These are phyloP conservation scores for Nymphicus hollandicus DNA, from an alignment of 2,113 vertebrate species.

Conservation along the genomic window DNA sequence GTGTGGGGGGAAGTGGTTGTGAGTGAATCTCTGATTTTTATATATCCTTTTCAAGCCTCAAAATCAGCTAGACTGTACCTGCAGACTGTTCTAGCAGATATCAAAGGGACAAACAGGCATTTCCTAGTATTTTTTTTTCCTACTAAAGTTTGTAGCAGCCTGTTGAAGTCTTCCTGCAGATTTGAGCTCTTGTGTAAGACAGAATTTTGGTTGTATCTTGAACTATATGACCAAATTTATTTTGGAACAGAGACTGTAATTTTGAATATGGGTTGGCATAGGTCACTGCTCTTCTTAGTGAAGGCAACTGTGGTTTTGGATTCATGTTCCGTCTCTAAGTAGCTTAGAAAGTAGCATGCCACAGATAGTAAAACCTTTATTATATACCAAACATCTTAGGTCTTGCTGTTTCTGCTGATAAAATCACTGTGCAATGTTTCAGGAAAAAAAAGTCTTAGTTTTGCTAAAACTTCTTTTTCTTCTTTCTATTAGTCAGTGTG, in stretches of 20 bases:
- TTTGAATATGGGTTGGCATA: not conserved
- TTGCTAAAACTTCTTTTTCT: not conserved
- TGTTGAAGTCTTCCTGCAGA: not conserved
- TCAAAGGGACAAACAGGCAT: not conserved
- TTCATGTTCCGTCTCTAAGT: not conserved
- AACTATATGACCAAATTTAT: not conserved
- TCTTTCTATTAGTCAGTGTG: not conserved
- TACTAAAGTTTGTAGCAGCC: not conserved
- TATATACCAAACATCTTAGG: not conserved
- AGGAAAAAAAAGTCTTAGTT: not conserved
- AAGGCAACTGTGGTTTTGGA: not conserved
- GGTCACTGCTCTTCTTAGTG: not conserved
- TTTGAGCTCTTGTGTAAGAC: not conserved
- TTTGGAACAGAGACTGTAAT: not conserved
- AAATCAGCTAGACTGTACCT: not conserved
- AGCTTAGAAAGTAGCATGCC: not conserved
- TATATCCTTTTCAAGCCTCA: not conserved
- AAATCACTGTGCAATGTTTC: not conserved
- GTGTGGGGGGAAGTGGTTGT: not conserved
- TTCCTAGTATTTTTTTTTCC: not conserved
- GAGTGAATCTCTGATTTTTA: not conserved
- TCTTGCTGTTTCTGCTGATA: not conserved
- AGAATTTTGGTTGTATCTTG: not conserved
- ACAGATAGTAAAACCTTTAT: not conserved
- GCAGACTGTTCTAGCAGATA: not conserved